Percentiles rank a stretch among this genome's conserved stretches.
phyloP scores from a whole-genome alignment of 2,888 invertebrate species.

The Elaeidobius kamerunicus region DNA sequence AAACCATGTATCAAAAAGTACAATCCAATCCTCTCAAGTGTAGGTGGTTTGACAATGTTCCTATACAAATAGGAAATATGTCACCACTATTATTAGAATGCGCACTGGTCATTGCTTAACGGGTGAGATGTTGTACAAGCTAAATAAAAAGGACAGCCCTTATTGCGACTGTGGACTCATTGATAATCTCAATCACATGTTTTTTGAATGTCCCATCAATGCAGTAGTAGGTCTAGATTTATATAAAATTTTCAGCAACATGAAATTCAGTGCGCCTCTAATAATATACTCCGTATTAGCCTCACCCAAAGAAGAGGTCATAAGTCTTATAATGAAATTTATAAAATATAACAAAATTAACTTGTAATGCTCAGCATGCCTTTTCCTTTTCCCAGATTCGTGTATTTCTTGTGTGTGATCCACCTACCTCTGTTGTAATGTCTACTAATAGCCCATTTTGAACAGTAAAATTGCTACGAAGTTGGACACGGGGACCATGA shows the following conservation, averaged over 20 bases:
- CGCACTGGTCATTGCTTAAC: not conserved
- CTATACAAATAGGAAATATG: not conserved
- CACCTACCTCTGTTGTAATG: too few species aligned
- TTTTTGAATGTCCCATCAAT: not conserved
- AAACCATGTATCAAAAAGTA: not conserved
- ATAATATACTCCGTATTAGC: not conserved
- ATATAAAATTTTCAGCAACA: not conserved
- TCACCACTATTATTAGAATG: not conserved
- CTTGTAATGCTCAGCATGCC: not conserved
- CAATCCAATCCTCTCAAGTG: not conserved
- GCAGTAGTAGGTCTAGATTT: not conserved
- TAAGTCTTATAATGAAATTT: not conserved
- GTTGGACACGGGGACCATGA: too few species aligned
- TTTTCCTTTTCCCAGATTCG: too few species aligned
- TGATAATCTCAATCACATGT: not conserved
- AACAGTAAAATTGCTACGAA: too few species aligned
- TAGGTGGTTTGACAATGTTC: not conserved
- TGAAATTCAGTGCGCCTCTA: not conserved
- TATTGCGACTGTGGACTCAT: not conserved
- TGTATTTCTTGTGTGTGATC: too few species aligned
- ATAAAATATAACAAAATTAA: not conserved
- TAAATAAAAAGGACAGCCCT: not conserved
- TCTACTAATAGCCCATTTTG: too few species aligned
- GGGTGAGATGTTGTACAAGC: not conserved
- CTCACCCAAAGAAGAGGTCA: not conserved